Percentiles rank a stretch among this genome's conserved stretches.
Conservation (phyloP, 2,797 vertebrate species). For the Crocidura indochinensis region DNA sequence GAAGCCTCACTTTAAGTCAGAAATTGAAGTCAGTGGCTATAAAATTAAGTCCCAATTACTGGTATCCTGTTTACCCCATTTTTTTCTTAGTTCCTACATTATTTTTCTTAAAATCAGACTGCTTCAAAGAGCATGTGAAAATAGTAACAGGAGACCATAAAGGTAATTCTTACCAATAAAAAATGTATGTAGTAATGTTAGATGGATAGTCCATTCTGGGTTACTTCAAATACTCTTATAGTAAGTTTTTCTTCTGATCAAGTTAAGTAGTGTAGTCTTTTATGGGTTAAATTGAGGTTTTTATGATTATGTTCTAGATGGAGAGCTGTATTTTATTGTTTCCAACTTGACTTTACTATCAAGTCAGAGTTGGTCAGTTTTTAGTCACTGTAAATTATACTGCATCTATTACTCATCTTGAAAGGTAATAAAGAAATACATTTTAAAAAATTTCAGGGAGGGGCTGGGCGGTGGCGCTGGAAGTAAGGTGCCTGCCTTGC, state of each 20-base stretch:
- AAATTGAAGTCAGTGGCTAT: conserved; percentile 7
- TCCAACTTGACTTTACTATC: conserved; percentile 41
- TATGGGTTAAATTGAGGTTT: conserved; percentile 24
- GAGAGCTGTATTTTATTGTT: conserved; percentile 33
- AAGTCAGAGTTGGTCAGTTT: background rate
- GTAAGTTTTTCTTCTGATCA: conserved; percentile 4
- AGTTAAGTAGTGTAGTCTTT: conserved; percentile 25
- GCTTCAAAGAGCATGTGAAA: conserved; percentile 37
- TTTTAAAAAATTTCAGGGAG: no score
- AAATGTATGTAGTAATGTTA: conserved; percentile 42
- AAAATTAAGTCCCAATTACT: background rate
- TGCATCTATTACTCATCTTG: conserved; percentile 16
- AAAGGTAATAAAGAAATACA: conserved; percentile 65
- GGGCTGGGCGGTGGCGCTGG: no score
- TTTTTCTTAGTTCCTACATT: background rate
- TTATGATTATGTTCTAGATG: conserved; percentile 32
- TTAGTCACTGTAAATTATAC: conserved; percentile 43
- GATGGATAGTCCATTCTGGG: conserved; percentile 20
- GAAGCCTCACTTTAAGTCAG: background rate
- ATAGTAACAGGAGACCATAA: background rate
- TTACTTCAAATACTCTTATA: conserved; percentile 49
- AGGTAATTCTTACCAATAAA: background rate
- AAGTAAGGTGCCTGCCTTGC: no score
- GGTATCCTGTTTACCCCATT: background rate
- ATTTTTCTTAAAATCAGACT: background rate